A percentile compares a stretch with the other conserved stretches of the same genome.
These are phyloP conservation scores for Wasmannia auropunctata DNA, from an alignment of 1,140 invertebrate genomes.

Conservation along the genomic window DNA sequence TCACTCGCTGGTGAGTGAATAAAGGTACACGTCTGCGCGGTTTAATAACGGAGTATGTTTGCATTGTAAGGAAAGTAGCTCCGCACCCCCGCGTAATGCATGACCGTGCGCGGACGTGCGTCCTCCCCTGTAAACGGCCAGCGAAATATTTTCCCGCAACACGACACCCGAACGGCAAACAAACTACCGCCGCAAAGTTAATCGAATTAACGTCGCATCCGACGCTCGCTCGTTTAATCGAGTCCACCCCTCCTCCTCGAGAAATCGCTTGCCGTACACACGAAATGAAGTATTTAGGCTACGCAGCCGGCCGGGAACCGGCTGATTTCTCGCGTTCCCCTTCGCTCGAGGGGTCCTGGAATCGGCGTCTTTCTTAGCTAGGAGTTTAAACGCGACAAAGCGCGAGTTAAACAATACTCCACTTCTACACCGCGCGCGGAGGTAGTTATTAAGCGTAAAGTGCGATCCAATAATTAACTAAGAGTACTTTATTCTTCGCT, in stretches of 20 bases:
- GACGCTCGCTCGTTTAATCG: slow-evolving; percentile 42
- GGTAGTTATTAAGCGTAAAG: background rate
- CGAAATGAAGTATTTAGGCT: slow-evolving; percentile 29
- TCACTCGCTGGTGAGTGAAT: slow-evolving; percentile 65
- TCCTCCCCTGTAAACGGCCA: slow-evolving; percentile 49
- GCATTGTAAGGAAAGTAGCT: slow-evolving; percentile 46
- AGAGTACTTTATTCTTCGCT: background rate
- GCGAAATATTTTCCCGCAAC: slow-evolving; percentile 61
- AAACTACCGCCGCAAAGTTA: slow-evolving; percentile 57
- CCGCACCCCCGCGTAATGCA: slow-evolving; percentile 18
- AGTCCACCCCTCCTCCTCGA: slow-evolving; percentile 36
- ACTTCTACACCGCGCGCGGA: background rate
- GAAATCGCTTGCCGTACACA: slow-evolving; percentile 25
- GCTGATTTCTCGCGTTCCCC: background rate
- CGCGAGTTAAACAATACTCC: background rate
- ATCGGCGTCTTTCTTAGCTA: background rate
- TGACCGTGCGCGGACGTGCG: background rate
- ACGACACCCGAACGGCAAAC: slow-evolving; percentile 61
- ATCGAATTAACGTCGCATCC: slow-evolving; percentile 64
- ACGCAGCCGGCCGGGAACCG: background rate
- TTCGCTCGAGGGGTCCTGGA: background rate
- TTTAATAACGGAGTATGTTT: slow-evolving; percentile 69
- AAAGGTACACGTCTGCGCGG: slow-evolving; percentile 61
- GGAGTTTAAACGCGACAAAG: background rate
- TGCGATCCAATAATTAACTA: background rate